Percentiles rank a stretch among this genome's conserved stretches.
Conservation (phyloP, 1,140 invertebrate genomes). For the Aricia agestis region DNA sequence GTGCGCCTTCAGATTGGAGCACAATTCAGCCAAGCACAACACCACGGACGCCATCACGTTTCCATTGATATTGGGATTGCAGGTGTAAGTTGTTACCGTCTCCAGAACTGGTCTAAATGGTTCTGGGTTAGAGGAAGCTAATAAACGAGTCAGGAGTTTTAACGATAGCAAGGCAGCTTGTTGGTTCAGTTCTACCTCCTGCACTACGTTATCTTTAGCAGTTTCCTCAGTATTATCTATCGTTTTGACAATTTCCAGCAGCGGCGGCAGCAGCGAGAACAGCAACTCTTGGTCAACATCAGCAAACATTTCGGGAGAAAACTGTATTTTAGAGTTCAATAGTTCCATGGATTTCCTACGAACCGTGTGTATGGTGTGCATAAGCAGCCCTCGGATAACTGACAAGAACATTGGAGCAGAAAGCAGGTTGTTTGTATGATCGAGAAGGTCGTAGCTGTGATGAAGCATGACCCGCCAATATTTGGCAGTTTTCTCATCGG, state of each 20-base stretch:
- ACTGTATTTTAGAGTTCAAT: conserved; percentile 86
- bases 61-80: conserved; percentile 78
- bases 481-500: conserved; percentile 80
- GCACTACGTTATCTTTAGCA: conserved; percentile 61
- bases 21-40: conserved; percentile 89
- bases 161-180: conserved; percentile 89
- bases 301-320: conserved; percentile 79
- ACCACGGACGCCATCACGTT: conserved; percentile 85
- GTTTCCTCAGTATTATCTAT: conserved; percentile 64
- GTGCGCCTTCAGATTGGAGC: conserved; percentile 83
- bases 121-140: conserved; percentile 80
- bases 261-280: conserved; percentile 77
- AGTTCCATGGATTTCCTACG: conserved; percentile 89
- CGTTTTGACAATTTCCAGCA: conserved; percentile 81
- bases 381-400: conserved; percentile 83
- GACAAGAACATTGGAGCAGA: conserved; percentile 86
- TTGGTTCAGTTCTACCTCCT: conserved; percentile 81
- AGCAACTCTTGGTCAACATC: conserved; percentile 72
- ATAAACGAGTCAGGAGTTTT: conserved; percentile 85
- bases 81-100: conserved; percentile 78
- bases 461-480: conserved; percentile 89
- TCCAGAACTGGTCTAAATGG: conserved; percentile 81
- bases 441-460: conserved; percentile 86
- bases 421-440: conserved; percentile 86
- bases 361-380: conserved; percentile 82